These are phyloP conservation scores for Henricia sp. DNA, from an alignment of 53 echinoderm and acorn worm genomes.

Conservation along the genomic window DNA sequence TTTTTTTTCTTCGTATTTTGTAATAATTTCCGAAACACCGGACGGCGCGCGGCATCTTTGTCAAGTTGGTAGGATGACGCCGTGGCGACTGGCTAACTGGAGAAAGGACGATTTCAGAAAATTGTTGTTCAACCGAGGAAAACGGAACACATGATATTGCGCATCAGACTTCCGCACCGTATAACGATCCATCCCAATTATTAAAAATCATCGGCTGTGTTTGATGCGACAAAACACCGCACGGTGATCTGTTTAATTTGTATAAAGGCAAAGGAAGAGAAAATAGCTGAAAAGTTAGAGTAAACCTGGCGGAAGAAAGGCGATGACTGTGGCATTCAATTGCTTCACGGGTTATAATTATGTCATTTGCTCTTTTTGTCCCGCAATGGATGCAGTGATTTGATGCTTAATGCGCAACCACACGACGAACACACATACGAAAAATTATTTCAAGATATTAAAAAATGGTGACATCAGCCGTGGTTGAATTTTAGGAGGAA, in stretches of 20 bases:
- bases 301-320: conserved; percentile 39
- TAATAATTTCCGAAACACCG: conserved; percentile 25
- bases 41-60: too few species aligned
- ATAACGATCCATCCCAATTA: not conserved
- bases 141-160: conserved; percentile 14
- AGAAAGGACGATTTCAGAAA: too few species aligned
- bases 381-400: conserved; percentile 22
- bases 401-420: not conserved
- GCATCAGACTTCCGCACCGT: not conserved
- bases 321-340: conserved; percentile 39
- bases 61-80: too few species aligned
- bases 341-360: too few species aligned
- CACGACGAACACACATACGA: not conserved
- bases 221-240: conserved; percentile 21
- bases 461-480: conserved; percentile 32
- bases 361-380: not conserved
- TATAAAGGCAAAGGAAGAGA: too few species aligned
- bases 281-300: conserved; percentile 45
- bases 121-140: conserved; percentile 25
- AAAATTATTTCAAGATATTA: conserved; percentile 43
- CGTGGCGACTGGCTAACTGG: too few species aligned
- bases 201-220: conserved; percentile 4
- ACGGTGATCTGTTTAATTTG: conserved; percentile 51
- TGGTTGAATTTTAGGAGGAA: conserved; percentile 2
- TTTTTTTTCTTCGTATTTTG: conserved; percentile 8